phyloP scores from a whole-genome alignment of 2,888 invertebrate genomes.

The Linnaemya vulpina region DNA sequence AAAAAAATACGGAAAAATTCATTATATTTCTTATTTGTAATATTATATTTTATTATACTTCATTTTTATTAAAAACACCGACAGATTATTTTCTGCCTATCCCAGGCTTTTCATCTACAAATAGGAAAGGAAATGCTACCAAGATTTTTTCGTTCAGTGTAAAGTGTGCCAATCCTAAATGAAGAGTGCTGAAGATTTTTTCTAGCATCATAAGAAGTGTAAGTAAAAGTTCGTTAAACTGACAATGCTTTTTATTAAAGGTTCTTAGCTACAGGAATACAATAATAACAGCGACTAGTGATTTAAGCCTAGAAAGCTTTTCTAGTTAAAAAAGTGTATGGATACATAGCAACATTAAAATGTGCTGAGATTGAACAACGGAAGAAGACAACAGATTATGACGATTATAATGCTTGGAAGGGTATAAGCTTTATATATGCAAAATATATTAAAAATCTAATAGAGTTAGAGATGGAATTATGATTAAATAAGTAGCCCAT shows the following conservation, averaged over 20 bases:
- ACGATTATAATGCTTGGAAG: too few species aligned
- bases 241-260: constrained; percentile 66
- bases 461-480: too few species aligned
- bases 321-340: not conserved
- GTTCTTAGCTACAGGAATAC: constrained; percentile 36
- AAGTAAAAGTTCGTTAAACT: constrained; percentile 74
- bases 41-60: too few species aligned
- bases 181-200: not conserved
- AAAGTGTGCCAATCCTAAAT: constrained; percentile 27
- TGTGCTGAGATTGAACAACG: not conserved
- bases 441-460: too few species aligned
- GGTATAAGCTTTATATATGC: not conserved
- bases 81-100: too few species aligned
- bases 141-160: constrained; percentile 35
- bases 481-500: too few species aligned
- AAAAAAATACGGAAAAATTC: too few species aligned
- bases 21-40: too few species aligned
- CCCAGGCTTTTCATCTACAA: not conserved
- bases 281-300: constrained; percentile 4
- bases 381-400: too few species aligned
- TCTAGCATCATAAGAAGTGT: constrained; percentile 43
- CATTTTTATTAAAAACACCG: too few species aligned
- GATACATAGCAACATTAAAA: not conserved
- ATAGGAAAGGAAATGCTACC: too few species aligned
- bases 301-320: constrained; percentile 30